Evolutionary conservation across 2,113 vertebrate species (phyloP).

Genomic region (Pachycephala philippinensis): DNA sequence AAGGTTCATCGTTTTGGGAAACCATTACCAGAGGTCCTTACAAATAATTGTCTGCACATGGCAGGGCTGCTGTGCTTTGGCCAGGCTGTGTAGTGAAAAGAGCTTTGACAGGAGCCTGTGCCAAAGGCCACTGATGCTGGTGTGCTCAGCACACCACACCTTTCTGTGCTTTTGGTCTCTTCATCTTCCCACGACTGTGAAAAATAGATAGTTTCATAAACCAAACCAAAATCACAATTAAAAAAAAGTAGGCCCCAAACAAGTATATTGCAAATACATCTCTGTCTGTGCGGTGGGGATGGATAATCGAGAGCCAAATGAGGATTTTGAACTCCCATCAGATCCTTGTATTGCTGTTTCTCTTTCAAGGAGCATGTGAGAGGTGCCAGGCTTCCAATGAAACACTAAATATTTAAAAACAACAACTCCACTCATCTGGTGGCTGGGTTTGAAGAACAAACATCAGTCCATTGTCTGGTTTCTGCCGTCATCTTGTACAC

Average conservation of each 20-base stretch:
- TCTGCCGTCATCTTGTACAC: background rate
- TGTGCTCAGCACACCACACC: background rate
- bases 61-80: background rate
- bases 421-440: background rate
- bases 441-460: constrained; percentile 10
- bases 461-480: constrained; percentile 25
- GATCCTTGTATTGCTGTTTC: background rate
- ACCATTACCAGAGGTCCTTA: background rate
- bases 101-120: fast-evolving
- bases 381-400: background rate
- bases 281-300: background rate
- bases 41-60: background rate
- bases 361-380: background rate
- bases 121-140: fast-evolving
- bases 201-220: background rate
- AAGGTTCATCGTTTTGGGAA: background rate
- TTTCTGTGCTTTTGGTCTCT: background rate
- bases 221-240: background rate
- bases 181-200: background rate
- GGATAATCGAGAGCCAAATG: background rate
- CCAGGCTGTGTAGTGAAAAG: background rate
- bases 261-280: background rate
- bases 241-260: background rate
- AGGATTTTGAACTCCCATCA: background rate
- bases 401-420: constrained; percentile 24